Base-by-base conservation (phyloP, 1,140 invertebrate genomes). In the Zaprionus ornatus region DNA sequence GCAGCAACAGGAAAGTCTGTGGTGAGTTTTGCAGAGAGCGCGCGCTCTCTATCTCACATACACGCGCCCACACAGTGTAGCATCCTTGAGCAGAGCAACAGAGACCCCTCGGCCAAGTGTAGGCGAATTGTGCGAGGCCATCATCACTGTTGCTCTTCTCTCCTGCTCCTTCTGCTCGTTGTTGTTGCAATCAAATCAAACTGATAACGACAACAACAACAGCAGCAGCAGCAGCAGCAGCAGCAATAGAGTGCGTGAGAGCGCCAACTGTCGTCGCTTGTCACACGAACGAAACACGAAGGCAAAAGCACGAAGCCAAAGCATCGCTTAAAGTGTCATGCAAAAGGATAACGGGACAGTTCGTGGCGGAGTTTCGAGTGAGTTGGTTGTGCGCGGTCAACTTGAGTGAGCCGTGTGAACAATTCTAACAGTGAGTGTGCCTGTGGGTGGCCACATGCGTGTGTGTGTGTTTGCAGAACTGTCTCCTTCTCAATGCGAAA, bases 351-450 rank as follows among this genome's bases (percentile, higher is more conserved):
- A 74, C 69, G 65, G 54, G 40, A 77, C 86, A 90, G 85, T 90
- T 85, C 76, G 85, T 90, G 79, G 69, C 79, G 85, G 85, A 90
- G 86, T 90, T 90, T 70, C 81, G 52, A 90, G 76, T 85, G 79
- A 72, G 70, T 85, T 79, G 85, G 85, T 85, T 90, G 85, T 90
- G 80, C 83, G 54, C 21, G 27, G 60, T 63, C 55, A 60, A 70
- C 65, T 54, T 27, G 42, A 74, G 74, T 67, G 67, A 27, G 54
- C 23, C 59, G 66, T 55, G 5, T 60, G 12, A 37, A 55, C 17
- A 23, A 42, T 42, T 55, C 9, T 19, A 21, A 40, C 21, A 55
- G 32, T 45, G 27, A 25, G 50, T 45, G 45, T 40, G 9, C 32
- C 40, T 21, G 48, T 54, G 48, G 65, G 60, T 74, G 27, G 27